A percentile compares a stretch with the other conserved stretches of the same genome.
Conservation (phyloP, 2,888 invertebrate genomes). For the Brenthis hecate region DNA sequence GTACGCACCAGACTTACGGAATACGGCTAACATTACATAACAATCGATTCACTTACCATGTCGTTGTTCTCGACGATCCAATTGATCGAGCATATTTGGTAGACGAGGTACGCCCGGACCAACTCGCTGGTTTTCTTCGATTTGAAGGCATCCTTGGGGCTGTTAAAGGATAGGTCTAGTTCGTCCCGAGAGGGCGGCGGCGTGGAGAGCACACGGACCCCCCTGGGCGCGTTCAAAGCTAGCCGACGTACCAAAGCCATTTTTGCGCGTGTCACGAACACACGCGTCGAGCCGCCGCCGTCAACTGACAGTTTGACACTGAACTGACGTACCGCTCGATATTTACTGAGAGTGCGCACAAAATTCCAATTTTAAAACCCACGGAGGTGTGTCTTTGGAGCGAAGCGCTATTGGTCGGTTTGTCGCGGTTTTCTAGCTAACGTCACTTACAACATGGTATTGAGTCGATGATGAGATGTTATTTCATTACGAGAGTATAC, state of each 20-base stretch:
- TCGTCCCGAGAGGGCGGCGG: slow-evolving; percentile 79
- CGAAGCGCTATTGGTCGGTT: slow-evolving; percentile 58
- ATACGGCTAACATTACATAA: slow-evolving; percentile 61
- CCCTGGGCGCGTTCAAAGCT: slow-evolving; percentile 63
- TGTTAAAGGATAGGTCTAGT: slow-evolving; percentile 92
- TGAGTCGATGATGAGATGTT: background rate
- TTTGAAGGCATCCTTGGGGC: slow-evolving; percentile 95
- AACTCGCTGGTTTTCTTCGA: slow-evolving; percentile 97
- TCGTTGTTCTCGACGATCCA: slow-evolving; percentile 95
- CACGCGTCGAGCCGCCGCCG: slow-evolving; percentile 63
- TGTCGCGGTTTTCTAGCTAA: background rate
- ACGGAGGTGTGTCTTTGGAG: slow-evolving; percentile 73
- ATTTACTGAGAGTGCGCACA: slow-evolving; percentile 68
- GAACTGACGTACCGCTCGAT: slow-evolving; percentile 68
- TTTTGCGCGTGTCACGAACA: slow-evolving; percentile 42
- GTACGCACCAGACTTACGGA: slow-evolving; percentile 39
- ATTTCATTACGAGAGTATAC: background rate
- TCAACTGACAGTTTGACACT: slow-evolving; percentile 59
- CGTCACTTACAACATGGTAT: background rate
- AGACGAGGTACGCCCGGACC: slow-evolving; percentile 94
- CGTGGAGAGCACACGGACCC: slow-evolving; percentile 61
- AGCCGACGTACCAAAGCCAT: slow-evolving; percentile 77
- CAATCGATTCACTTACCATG: slow-evolving; percentile 86
- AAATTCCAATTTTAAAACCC: slow-evolving; percentile 74
- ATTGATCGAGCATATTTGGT: slow-evolving; percentile 93